These are phyloP conservation scores for Theonella swinhoei DNA, from an alignment of 37 sponge, comb jelly and placozoan species.

Conservation along the genomic window DNA sequence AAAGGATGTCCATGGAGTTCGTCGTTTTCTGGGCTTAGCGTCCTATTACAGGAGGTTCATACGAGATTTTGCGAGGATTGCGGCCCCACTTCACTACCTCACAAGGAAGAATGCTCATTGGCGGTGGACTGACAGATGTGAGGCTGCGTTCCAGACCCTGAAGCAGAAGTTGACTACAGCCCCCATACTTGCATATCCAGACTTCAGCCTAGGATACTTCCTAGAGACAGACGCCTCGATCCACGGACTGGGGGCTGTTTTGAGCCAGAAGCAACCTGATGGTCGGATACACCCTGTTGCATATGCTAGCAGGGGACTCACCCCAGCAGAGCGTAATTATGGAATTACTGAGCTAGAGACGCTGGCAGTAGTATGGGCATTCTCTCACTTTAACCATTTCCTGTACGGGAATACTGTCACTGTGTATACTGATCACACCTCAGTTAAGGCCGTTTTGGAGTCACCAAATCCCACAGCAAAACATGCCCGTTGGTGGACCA, in stretches of 20 bases:
- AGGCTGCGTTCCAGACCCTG: constrained; percentile 12
- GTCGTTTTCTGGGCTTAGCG: constrained; percentile 31
- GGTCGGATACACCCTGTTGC: constrained; percentile 36
- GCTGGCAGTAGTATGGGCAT: constrained; percentile 53
- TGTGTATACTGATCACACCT: constrained; percentile 44
- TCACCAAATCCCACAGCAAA: constrained; percentile 40
- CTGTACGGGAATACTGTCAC: constrained; percentile 40
- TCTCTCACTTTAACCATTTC: constrained; percentile 13
- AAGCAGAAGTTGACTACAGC: constrained; percentile 4
- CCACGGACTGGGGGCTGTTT: constrained; percentile 33
- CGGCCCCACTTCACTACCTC: constrained; percentile 8
- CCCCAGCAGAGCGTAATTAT: constrained; percentile 39
- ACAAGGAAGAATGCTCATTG: constrained; percentile 7
- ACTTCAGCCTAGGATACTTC: constrained; percentile 12
- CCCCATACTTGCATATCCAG: constrained; percentile 36
- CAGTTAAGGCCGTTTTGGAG: constrained; percentile 38
- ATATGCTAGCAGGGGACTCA: constrained; percentile 39
- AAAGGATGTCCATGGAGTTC: constrained; percentile 4
- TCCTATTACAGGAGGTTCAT: constrained; percentile 38
- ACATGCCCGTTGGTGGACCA: constrained; percentile 50
- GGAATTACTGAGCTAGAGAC: constrained; percentile 54
- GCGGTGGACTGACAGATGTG: constrained; percentile 14
- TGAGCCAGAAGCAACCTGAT: constrained; percentile 33
- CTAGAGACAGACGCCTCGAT: constrained; percentile 47
- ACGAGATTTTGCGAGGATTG: constrained; percentile 5